A percentile compares a stretch with the other conserved stretches of the same genome.
Conservation (phyloP, 2,888 invertebrate species). For the Harpagoxenus sublaevis region DNA sequence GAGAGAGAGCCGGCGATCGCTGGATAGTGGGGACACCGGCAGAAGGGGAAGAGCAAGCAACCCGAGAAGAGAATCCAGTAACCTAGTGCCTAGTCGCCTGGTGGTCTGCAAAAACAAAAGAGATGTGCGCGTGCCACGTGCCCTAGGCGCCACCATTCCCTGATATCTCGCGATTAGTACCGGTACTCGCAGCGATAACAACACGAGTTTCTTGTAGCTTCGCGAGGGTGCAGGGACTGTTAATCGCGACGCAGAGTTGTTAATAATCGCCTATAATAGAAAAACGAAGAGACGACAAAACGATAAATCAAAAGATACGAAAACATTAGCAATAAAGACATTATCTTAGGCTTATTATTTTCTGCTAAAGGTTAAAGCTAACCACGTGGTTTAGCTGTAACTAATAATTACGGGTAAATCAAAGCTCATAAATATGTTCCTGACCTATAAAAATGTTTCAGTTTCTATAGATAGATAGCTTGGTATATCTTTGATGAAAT, state of each 20-base stretch:
- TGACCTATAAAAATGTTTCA: conserved; percentile 41
- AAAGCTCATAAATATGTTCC: neutral
- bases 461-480: conserved; percentile 1
- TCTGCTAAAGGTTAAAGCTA: conserved; percentile 45
- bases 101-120: conserved; percentile 85
- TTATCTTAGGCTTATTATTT: neutral
- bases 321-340: neutral
- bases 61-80: conserved; percentile 82
- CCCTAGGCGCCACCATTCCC: conserved; percentile 70
- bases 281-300: neutral
- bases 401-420: conserved; percentile 12
- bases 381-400: neutral
- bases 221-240: neutral
- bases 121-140: conserved; percentile 82
- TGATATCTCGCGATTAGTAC: conserved; percentile 73
- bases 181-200: conserved; percentile 52
- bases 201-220: neutral
- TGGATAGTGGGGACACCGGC: conserved; percentile 75
- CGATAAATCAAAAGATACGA: neutral
- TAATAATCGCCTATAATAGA: neutral
- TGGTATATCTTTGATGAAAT: neutral
- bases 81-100: conserved; percentile 84
- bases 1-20: conserved; percentile 65
- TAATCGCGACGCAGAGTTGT: too few species aligned
- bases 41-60: conserved; percentile 76